Conservation (phyloP, 2,113 vertebrate species). For the Arothron firmamentum region DNA sequence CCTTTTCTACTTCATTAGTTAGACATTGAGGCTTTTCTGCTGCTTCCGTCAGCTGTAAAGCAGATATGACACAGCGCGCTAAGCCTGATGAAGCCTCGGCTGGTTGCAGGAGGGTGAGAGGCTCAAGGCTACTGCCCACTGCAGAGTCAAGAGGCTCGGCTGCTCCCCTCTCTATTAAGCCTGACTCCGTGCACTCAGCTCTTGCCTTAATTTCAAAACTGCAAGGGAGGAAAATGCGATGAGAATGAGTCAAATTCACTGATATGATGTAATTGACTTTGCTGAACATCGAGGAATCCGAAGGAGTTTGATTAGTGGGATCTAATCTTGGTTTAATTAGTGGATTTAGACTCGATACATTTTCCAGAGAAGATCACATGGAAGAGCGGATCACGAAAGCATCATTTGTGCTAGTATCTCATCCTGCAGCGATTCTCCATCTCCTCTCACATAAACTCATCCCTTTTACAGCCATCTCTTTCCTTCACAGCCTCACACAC, state of each 20-base stretch:
- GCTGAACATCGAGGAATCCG: slow-evolving; percentile 71
- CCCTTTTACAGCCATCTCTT: slow-evolving; percentile 17
- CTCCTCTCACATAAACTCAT: slow-evolving; percentile 44
- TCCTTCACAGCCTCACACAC: slow-evolving; percentile 25
- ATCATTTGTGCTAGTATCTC: slow-evolving; percentile 47
- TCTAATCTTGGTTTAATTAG: slow-evolving; percentile 75
- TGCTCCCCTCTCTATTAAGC: slow-evolving; percentile 78
- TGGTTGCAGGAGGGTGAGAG: slow-evolving; percentile 60
- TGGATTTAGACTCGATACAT: slow-evolving; percentile 59
- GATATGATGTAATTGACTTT: slow-evolving; percentile 77
- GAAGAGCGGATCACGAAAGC: slow-evolving; percentile 37
- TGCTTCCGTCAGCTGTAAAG: slow-evolving; percentile 58
- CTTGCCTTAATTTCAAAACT: slow-evolving; percentile 73
- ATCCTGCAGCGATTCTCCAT: slow-evolving; percentile 30
- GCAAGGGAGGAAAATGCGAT: slow-evolving; percentile 63
- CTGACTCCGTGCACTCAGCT: slow-evolving; percentile 58
- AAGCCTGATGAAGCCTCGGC: slow-evolving; percentile 72
- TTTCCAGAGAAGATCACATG: slow-evolving; percentile 26
- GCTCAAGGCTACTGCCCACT: slow-evolving; percentile 67
- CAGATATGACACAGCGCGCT: slow-evolving; percentile 66
- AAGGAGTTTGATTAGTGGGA: slow-evolving; percentile 71
- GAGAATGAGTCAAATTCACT: slow-evolving; percentile 75
- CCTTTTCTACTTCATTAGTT: slow-evolving; percentile 64
- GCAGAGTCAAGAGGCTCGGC: slow-evolving; percentile 71
- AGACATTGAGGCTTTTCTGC: slow-evolving; percentile 44